These are phyloP conservation scores for Cinara cedri DNA, from an alignment of 2,888 invertebrate species.

Conservation along the genomic window DNA sequence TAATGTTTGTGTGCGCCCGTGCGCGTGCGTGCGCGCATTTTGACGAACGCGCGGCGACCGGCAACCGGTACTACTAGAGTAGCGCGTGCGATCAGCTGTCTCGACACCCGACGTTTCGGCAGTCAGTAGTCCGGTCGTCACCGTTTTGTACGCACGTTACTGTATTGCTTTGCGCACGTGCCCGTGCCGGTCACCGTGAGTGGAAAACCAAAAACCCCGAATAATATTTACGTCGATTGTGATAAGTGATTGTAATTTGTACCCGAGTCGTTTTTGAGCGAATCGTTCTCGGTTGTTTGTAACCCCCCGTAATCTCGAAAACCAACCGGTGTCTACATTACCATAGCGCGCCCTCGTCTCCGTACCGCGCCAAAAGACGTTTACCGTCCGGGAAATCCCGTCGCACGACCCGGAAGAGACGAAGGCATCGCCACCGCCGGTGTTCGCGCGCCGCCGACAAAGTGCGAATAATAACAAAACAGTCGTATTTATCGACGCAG, in stretches of 20 bases:
- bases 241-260: not conserved
- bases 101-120: not conserved
- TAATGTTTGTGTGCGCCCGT: too few relatives aligned
- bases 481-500: too few relatives aligned
- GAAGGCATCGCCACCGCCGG: too few relatives aligned
- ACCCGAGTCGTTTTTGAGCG: not conserved
- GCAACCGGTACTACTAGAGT: slow-evolving; percentile 31
- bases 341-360: too few relatives aligned
- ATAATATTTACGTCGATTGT: not conserved
- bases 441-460: not conserved
- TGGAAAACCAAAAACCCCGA: too few relatives aligned
- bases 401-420: not conserved
- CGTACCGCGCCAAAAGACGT: too few relatives aligned
- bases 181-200: too few relatives aligned
- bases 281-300: too few relatives aligned
- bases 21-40: not conserved
- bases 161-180: not conserved
- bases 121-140: slow-evolving; percentile 33
- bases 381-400: too few relatives aligned
- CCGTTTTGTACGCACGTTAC: not conserved
- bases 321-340: too few relatives aligned
- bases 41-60: slow-evolving; percentile 10
- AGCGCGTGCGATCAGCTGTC: slow-evolving; percentile 50
- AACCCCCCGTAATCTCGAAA: too few relatives aligned
- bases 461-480: not conserved